Percentiles rank a stretch among this genome's conserved stretches.
These are phyloP conservation scores for Nezara viridula DNA, from an alignment of 2,888 invertebrate genomes.

Conservation along the genomic window DNA sequence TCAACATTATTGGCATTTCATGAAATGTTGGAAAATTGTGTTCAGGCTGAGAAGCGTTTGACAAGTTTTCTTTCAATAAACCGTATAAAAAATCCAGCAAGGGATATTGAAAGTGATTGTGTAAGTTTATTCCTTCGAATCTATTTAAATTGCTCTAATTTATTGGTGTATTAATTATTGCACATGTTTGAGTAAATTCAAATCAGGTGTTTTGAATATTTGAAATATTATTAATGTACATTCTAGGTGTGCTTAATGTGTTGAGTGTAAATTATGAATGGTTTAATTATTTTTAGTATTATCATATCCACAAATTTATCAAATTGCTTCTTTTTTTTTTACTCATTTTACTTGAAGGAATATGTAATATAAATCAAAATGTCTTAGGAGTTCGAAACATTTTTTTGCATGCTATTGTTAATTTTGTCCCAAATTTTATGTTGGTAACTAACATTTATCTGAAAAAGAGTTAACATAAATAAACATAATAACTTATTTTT, in stretches of 20 bases:
- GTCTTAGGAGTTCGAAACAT: too few species aligned
- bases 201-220: neutral
- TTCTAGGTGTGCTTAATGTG: neutral
- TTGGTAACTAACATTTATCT: too few species aligned
- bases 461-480: too few species aligned
- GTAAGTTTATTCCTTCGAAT: constrained; percentile 28
- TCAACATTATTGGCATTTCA: constrained; percentile 77
- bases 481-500: too few species aligned
- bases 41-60: constrained; percentile 73
- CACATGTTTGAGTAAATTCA: neutral
- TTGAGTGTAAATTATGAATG: neutral
- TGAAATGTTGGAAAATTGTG: constrained; percentile 73
- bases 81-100: neutral
- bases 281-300: neutral
- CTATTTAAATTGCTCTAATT: neutral
- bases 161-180: neutral
- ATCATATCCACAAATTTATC: too few species aligned
- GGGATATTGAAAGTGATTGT: constrained; percentile 21
- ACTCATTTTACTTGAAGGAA: too few species aligned
- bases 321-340: too few species aligned
- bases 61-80: constrained; percentile 62
- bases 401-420: too few species aligned
- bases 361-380: too few species aligned
- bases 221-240: neutral
- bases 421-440: too few species aligned